Percentiles rank a stretch among this genome's conserved stretches.
Evolutionary conservation across 1,140 invertebrate genomes (phyloP).

Genomic region (Cyclargus thomasi): DNA sequence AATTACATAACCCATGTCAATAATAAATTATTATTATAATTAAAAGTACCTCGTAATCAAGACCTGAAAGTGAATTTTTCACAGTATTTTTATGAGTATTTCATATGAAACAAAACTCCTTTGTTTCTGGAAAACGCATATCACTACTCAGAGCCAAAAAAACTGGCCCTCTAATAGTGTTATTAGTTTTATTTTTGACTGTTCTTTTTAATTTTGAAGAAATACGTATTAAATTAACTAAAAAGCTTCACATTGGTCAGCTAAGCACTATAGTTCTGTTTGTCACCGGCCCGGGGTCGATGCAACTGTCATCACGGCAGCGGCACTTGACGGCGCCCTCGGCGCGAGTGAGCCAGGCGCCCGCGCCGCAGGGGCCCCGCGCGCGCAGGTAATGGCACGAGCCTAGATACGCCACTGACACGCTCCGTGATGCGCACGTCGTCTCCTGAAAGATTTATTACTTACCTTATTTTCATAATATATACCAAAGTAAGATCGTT

Average conservation of each 20-base stretch:
- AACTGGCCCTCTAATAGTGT: too few species aligned
- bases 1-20: too few species aligned
- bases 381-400: conserved; percentile 83
- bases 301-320: conserved; percentile 79
- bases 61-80: too few species aligned
- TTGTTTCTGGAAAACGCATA: too few species aligned
- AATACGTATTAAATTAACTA: not conserved
- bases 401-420: conserved; percentile 77
- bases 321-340: conserved; percentile 78
- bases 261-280: not conserved
- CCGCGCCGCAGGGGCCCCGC: conserved; percentile 82
- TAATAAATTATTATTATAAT: too few species aligned
- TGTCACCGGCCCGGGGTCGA: conserved; percentile 29
- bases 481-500: too few species aligned
- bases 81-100: too few species aligned
- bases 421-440: conserved; percentile 76
- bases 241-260: not conserved
- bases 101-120: too few species aligned
- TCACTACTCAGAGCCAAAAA: too few species aligned
- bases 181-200: not conserved
- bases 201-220: not conserved
- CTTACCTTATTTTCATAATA: too few species aligned
- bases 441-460: conserved; percentile 37
- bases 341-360: conserved; percentile 80
- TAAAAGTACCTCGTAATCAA: too few species aligned